A percentile compares a stretch with the other conserved stretches of the same genome.
Evolutionary conservation across 2,888 invertebrate genomes (phyloP).

Genomic region (Trissoscelio sp.): DNA sequence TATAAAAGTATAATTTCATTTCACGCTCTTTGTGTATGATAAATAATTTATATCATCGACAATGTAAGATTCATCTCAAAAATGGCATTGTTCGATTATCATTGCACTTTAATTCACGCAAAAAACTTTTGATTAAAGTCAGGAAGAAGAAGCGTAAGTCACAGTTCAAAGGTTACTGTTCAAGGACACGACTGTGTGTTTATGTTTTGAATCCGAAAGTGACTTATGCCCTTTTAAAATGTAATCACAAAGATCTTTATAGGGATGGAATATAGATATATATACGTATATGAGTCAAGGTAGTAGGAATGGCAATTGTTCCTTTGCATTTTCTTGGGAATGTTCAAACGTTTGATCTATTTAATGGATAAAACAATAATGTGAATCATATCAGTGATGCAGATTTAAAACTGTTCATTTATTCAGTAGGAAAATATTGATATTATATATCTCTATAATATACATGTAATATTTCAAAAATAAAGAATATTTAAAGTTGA

Average conservation of each 20-base stretch:
- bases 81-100: neutral
- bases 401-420: neutral
- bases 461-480: too few species aligned
- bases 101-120: neutral
- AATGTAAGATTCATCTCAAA: neutral
- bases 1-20: conserved; percentile 14
- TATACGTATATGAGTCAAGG: conserved; percentile 39
- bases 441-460: too few species aligned
- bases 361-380: conserved; percentile 17
- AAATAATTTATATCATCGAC: neutral
- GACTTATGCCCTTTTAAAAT: conserved; percentile 58
- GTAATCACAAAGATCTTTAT: conserved; percentile 46
- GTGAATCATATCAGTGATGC: neutral
- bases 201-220: conserved; percentile 45
- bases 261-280: conserved; percentile 11
- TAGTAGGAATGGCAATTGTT: conserved; percentile 18
- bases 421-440: too few species aligned
- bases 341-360: conserved; percentile 22
- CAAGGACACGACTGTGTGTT: conserved; percentile 34
- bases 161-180: conserved; percentile 51
- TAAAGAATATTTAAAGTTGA: neutral
- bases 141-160: conserved; percentile 6
- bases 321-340: conserved; percentile 20
- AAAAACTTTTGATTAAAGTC: neutral
- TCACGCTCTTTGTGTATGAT: neutral